These are phyloP conservation scores for Stenolophus ochropezus DNA, from an alignment of 2,888 invertebrate species.

Conservation along the genomic window DNA sequence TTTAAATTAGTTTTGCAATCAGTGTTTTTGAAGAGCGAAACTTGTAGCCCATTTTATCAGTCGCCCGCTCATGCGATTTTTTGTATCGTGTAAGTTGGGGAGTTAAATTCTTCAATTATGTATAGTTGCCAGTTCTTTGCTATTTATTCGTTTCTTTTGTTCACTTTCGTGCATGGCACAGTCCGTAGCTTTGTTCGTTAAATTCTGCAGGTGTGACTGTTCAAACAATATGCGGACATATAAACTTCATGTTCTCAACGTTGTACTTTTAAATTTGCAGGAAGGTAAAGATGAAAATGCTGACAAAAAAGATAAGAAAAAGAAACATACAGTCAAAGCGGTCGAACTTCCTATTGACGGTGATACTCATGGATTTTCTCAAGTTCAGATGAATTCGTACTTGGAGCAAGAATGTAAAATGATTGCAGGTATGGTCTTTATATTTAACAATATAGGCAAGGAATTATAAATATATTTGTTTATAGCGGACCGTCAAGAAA, in stretches of 20 bases:
- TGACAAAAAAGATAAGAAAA: conserved; percentile 82
- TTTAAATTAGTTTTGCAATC: neutral
- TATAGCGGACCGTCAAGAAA: conserved; percentile 92
- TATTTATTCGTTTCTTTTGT: conserved; percentile 8
- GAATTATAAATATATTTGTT: neutral
- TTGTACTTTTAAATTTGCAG: conserved; percentile 65
- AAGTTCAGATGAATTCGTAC: conserved; percentile 82
- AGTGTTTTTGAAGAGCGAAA: neutral
- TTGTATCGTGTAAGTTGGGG: neutral
- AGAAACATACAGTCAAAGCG: conserved; percentile 87
- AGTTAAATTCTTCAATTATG: neutral
- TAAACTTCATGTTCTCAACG: conserved; percentile 12
- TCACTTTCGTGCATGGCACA: conserved; percentile 56
- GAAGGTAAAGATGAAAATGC: conserved; percentile 75
- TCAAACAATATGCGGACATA: conserved; percentile 57
- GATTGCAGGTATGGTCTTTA: conserved; percentile 68
- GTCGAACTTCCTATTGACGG: conserved; percentile 90
- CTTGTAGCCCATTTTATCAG: neutral
- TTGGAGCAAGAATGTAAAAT: conserved; percentile 79
- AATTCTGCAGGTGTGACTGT: conserved; percentile 59
- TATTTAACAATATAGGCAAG: neutral
- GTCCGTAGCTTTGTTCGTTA: conserved; percentile 50
- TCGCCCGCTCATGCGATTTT: neutral
- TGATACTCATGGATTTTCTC: conserved; percentile 82
- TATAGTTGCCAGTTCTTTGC: conserved; percentile 13